phyloP scores from a whole-genome alignment of 1,140 invertebrate species.

The Macrotrachela quadricornifera region DNA sequence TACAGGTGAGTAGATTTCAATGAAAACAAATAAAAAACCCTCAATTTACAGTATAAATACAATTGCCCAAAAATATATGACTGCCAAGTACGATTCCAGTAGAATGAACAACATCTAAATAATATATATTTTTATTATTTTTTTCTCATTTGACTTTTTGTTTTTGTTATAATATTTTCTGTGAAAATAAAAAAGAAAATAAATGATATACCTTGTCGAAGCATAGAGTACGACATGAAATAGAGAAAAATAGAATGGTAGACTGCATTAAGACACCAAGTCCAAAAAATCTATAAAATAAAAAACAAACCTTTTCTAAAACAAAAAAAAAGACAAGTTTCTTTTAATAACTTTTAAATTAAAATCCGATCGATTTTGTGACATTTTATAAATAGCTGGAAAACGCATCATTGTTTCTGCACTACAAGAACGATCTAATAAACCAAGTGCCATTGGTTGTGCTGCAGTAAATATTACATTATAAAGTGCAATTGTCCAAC shows the following conservation, averaged over 20 bases:
- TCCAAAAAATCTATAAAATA: slow-evolving; percentile 56
- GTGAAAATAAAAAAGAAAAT: neutral
- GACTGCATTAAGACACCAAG: slow-evolving; percentile 81
- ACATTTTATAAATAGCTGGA: slow-evolving; percentile 5
- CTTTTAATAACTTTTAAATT: neutral
- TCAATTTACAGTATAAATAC: slow-evolving; percentile 69
- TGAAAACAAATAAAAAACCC: neutral
- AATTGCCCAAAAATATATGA: slow-evolving; percentile 73
- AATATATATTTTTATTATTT: neutral
- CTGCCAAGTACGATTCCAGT: slow-evolving; percentile 60
- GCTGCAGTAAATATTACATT: slow-evolving; percentile 42
- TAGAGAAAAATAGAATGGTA: slow-evolving; percentile 80
- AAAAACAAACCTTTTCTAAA: too few species aligned
- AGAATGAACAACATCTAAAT: slow-evolving; percentile 54
- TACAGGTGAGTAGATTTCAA: too few species aligned
- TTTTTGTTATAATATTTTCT: slow-evolving; percentile 10
- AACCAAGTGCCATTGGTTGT: slow-evolving; percentile 7
- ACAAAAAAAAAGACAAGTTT: neutral
- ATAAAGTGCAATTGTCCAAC: slow-evolving; percentile 91
- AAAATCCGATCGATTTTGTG: slow-evolving; percentile 7
- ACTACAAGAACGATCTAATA: slow-evolving; percentile 4
- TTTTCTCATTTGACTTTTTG: too few species aligned
- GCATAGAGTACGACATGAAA: slow-evolving; percentile 60
- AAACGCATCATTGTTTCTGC: neutral
- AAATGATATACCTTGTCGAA: slow-evolving; percentile 36